Evolutionary conservation across 2,113 vertebrate genomes (phyloP).

Genomic region (Megaleporinus macrocephalus): DNA sequence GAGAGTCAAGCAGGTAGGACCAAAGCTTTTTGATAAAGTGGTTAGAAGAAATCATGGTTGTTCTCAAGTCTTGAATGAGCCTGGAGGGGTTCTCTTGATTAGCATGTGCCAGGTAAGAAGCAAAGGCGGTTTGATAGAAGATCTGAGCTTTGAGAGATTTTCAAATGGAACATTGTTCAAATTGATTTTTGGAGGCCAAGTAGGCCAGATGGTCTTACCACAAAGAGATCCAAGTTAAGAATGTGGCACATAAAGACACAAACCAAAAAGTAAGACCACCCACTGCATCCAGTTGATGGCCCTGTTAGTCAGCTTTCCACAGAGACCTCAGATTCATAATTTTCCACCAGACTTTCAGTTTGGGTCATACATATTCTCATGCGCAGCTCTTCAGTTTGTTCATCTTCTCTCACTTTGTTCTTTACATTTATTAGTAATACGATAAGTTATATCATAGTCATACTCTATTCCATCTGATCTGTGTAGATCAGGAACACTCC

Average conservation of each 20-base stretch:
- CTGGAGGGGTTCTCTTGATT: background rate
- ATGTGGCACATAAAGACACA: background rate
- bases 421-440: too few species aligned
- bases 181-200: too few species aligned
- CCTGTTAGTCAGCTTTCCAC: background rate
- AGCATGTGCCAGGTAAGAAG: background rate
- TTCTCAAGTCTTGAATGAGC: background rate
- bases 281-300: constrained; percentile 7
- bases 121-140: background rate
- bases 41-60: background rate
- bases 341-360: too few species aligned
- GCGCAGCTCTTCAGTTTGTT: too few species aligned
- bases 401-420: too few species aligned
- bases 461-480: too few species aligned
- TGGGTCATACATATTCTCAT: too few species aligned
- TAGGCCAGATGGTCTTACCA: too few species aligned
- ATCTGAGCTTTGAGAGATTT: background rate
- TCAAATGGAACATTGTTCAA: too few species aligned
- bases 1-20: constrained; percentile 93
- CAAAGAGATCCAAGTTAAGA: background rate
- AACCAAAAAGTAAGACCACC: background rate
- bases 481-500: too few species aligned
- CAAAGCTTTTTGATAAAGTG: background rate
- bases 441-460: too few species aligned
- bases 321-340: background rate